These are phyloP conservation scores for Hydrolagus colliei DNA, from an alignment of 2,797 vertebrate genomes.

Conservation along the genomic window DNA sequence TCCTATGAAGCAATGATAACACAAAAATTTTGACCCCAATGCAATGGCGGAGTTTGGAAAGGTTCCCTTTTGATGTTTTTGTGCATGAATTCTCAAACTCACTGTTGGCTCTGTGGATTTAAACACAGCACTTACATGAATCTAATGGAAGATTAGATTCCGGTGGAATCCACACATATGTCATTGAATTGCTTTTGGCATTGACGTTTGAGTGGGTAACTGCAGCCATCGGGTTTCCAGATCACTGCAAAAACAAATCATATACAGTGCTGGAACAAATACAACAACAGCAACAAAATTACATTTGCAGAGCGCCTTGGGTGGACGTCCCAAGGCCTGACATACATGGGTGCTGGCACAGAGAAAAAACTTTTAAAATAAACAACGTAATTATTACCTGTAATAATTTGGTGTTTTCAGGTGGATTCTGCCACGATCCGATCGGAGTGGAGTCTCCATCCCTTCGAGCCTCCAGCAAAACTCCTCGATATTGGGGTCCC, in stretches of 20 bases:
- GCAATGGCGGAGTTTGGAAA: background rate
- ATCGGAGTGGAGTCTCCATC: slow-evolving; percentile 37
- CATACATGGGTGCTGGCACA: background rate
- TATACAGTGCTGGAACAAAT: background rate
- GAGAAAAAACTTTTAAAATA: background rate
- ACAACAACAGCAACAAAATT: no score
- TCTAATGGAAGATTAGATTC: slow-evolving; percentile 36
- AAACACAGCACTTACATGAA: slow-evolving; percentile 46
- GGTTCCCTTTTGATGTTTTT: background rate
- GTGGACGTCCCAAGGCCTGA: no score
- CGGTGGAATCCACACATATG: slow-evolving; percentile 51
- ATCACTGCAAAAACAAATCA: slow-evolving; percentile 42
- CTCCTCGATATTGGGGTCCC: slow-evolving; percentile 47
- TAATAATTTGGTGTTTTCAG: slow-evolving; percentile 52
- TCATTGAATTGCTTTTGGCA: slow-evolving; percentile 46
- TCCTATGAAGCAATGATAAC: background rate
- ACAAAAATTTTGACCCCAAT: background rate
- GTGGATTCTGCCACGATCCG: slow-evolving; percentile 49
- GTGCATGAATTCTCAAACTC: background rate
- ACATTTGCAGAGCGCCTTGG: no score
- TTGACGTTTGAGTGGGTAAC: slow-evolving; percentile 55
- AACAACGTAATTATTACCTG: slow-evolving; percentile 39
- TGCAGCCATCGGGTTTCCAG: slow-evolving; percentile 46
- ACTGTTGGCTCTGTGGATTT: background rate
- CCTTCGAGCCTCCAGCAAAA: slow-evolving; percentile 48